Evolutionary conservation across 2,888 invertebrate genomes (phyloP), one percentile per base, ranked within the genome.

Genomic region (Xestia sexstrigata): DNA sequence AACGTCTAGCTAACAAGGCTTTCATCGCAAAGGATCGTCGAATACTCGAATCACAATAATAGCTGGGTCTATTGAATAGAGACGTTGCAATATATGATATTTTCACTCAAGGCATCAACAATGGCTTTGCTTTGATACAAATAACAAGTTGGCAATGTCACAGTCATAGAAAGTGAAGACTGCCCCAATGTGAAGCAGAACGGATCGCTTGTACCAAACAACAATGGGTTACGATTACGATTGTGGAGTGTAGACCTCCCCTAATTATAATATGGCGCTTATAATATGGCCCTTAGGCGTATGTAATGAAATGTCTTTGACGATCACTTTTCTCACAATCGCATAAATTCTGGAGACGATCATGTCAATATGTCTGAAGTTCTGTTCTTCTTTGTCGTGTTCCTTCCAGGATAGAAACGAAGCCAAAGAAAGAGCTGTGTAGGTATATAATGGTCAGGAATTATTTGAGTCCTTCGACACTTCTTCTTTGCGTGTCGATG

Each of bases 141-240:
- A 89, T 83, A 85, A 79, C 87, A 85, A 85, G 83, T 84, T 79
- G 78, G 85, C 89, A 92, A 93, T 93, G 93, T 94, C 93, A 91
- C 91, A 89, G 92, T 89, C 92, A 90, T 92, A 94, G 95, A 95
- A 95, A 95, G 95, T 95, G 95, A 95, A 94, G 93, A 91, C 89
- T 92, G 94, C 74, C 94, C 89, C 91, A 88, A 93, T 95, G 95
- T 93, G 93, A 95, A 95, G 88, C 93, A 94, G 95, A 93, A 93
- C 95, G 94, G 83, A 94, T 93, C 92, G 92, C 91, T 92, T 87
- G 89, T 89, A 85, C 87, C 79, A 90, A 89, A 88, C 88, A 88
- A 91, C 90, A 91, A 92, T 92, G 79, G 88, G 84, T 87, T 87
- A 84, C 76, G 87, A 88, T 88, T 84, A 89, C 82, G 82, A 84